phyloP scores from a whole-genome alignment of 2,888 invertebrate species.

The Branchellion lobata region DNA sequence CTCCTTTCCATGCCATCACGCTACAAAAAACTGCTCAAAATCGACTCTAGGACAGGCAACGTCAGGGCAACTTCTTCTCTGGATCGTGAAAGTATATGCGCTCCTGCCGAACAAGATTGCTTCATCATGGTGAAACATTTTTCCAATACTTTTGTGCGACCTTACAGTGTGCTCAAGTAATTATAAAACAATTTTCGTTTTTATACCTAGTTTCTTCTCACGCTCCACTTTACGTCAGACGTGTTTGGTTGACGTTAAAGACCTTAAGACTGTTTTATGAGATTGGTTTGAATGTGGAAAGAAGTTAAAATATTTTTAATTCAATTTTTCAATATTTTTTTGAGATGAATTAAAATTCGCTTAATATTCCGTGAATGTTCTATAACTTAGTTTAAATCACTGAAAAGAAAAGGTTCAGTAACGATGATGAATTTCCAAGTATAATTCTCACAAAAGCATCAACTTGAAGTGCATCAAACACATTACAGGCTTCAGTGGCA shows the following conservation, averaged over 20 bases:
- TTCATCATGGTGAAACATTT: constrained; percentile 20
- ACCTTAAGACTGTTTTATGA: neutral
- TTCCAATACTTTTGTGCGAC: no score
- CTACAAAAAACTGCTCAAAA: constrained; percentile 47
- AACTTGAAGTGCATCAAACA: constrained; percentile 28
- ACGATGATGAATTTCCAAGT: no score
- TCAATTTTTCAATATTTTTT: neutral
- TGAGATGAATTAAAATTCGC: no score
- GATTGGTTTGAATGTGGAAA: neutral
- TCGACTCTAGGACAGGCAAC: constrained; percentile 50
- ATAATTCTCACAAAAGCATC: neutral
- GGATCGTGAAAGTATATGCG: constrained; percentile 51
- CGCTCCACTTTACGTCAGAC: neutral
- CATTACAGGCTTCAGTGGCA: constrained; percentile 45
- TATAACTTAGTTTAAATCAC: no score
- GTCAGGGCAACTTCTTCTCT: constrained; percentile 48
- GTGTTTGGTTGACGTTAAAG: neutral
- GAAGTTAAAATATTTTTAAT: neutral
- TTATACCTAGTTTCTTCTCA: neutral
- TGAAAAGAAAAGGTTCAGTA: no score
- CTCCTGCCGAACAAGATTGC: constrained; percentile 26
- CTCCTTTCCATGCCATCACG: constrained; percentile 48
- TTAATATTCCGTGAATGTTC: no score
- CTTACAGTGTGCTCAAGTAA: neutral
- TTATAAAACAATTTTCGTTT: neutral